phyloP scores from a whole-genome alignment of 2,113 vertebrate species.

The Puffinus mauretanicus region DNA sequence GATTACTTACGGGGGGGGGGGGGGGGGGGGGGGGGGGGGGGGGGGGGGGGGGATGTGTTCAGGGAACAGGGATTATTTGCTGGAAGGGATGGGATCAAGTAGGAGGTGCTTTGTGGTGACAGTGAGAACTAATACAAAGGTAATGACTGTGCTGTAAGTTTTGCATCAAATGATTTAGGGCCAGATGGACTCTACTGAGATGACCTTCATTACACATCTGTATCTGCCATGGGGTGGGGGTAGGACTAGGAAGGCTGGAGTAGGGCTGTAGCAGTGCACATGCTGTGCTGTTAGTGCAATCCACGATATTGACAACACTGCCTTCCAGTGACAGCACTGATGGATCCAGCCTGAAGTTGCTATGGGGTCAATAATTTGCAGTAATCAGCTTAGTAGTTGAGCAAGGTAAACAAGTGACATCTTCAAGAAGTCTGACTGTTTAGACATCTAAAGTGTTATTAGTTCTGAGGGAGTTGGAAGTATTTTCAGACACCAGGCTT shows the following conservation, averaged over 20 bases:
- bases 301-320: background rate
- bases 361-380: slow-evolving; percentile 2
- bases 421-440: background rate
- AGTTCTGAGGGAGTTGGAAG: background rate
- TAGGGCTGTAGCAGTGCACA: background rate
- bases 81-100: no score
- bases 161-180: background rate
- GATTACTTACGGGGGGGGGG: background rate
- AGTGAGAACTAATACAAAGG: background rate
- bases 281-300: background rate
- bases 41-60: background rate
- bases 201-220: background rate
- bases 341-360: background rate
- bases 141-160: background rate
- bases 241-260: background rate
- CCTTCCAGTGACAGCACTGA: background rate
- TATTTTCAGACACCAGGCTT: background rate
- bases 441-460: background rate
- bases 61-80: background rate
- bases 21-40: background rate
- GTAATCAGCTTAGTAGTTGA: background rate
- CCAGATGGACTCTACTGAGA: background rate
- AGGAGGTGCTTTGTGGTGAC: background rate
- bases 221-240: background rate
- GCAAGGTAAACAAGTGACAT: background rate